Conservation (phyloP, 2,888 invertebrate genomes). For the Apodemia duryi region DNA sequence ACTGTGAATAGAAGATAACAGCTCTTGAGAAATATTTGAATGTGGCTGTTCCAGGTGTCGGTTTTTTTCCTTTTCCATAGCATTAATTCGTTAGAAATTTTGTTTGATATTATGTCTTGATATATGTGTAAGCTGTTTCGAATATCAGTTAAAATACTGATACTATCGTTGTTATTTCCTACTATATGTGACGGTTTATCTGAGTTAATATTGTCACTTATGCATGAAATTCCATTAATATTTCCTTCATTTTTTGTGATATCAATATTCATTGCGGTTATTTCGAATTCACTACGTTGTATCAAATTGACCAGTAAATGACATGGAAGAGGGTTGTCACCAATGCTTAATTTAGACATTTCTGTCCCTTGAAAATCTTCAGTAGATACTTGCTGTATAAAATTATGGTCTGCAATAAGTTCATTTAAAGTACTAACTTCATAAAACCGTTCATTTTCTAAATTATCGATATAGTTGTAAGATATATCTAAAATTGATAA, state of each 20-base stretch:
- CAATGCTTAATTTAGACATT: slow-evolving; percentile 1
- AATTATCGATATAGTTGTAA: neutral
- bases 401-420: slow-evolving; percentile 1
- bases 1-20: too few relatives aligned
- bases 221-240: neutral
- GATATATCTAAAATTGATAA: neutral
- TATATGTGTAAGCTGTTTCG: neutral
- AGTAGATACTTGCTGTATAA: neutral
- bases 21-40: too few relatives aligned
- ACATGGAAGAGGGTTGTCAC: neutral
- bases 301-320: neutral
- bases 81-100: neutral
- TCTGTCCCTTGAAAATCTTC: neutral
- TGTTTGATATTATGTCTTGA: neutral
- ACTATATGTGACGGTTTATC: neutral
- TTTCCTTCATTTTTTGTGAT: neutral
- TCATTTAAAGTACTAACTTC: neutral
- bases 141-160: neutral
- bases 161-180: neutral
- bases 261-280: slow-evolving; percentile 2
- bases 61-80: neutral
- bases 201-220: neutral
- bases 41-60: neutral
- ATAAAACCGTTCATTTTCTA: neutral
- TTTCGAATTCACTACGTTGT: neutral